A percentile compares a stretch with the other conserved stretches of the same genome.
Conservation (phyloP, 2,888 invertebrate genomes). For the Nycteola revayana region DNA sequence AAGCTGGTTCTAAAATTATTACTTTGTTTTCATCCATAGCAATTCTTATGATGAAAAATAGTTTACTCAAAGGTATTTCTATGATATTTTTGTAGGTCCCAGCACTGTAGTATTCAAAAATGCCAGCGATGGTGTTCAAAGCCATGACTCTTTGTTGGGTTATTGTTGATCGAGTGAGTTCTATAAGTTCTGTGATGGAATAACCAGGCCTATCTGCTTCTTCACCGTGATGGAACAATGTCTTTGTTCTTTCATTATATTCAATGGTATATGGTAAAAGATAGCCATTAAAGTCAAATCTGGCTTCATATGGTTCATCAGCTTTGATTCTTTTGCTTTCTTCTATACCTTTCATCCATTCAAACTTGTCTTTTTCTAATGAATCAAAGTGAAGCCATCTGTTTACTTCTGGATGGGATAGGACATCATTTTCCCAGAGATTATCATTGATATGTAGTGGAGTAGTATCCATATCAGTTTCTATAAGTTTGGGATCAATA, state of each 20-base stretch:
- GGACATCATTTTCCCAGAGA: conserved; percentile 80
- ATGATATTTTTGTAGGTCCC: conserved; percentile 90
- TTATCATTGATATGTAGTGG: conserved; percentile 38
- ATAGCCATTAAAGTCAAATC: conserved; percentile 92
- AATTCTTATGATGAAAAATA: conserved; percentile 90
- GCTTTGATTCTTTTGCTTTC: conserved; percentile 79
- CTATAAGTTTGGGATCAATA: conserved; percentile 39
- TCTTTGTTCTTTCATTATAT: conserved; percentile 77
- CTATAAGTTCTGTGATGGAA: conserved; percentile 92
- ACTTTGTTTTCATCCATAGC: conserved; percentile 92
- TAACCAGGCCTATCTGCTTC: conserved; percentile 96
- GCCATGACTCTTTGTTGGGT: conserved; percentile 92
- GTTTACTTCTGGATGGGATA: conserved; percentile 83
- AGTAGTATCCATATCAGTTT: conserved; percentile 55
- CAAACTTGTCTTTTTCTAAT: conserved; percentile 92
- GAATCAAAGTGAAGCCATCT: conserved; percentile 93
- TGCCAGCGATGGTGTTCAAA: conserved; percentile 89
- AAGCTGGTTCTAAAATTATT: conserved; percentile 87
- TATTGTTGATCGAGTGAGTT: conserved; percentile 88
- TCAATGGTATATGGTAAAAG: conserved; percentile 87
- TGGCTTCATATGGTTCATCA: conserved; percentile 87
- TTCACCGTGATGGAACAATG: conserved; percentile 95
- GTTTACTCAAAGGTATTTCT: conserved; percentile 88
- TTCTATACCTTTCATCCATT: conserved; percentile 90
- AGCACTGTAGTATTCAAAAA: conserved; percentile 86